A percentile compares a stretch with the other conserved stretches of the same genome.
Conservation (phyloP, 2,113 vertebrate genomes). For the Apistogramma diplotaenia region DNA sequence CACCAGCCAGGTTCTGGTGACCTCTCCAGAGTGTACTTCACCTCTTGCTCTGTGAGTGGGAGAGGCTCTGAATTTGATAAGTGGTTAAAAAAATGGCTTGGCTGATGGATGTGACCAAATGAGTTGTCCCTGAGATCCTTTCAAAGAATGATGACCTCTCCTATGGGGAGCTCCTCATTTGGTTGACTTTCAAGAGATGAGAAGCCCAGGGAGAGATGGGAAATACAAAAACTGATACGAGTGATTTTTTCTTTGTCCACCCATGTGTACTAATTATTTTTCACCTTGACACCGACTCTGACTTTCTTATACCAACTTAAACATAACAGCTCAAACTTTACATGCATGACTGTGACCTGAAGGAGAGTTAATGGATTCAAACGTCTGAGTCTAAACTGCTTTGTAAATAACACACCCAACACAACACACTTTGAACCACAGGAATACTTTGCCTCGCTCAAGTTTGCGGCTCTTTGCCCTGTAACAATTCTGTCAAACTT, state of each 20-base stretch:
- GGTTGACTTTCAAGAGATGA: background rate
- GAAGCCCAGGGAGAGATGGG: background rate
- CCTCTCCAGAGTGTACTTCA: background rate
- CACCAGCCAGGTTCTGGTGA: background rate
- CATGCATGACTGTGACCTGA: background rate
- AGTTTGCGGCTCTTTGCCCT: conserved; percentile 47
- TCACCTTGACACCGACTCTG: background rate
- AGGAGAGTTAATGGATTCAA: background rate
- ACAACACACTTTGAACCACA: background rate
- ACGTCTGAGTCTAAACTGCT: background rate
- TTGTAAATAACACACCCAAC: background rate
- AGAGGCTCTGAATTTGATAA: background rate
- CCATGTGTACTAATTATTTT: background rate
- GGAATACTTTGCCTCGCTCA: conserved; percentile 10
- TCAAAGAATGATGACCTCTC: background rate
- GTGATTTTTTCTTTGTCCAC: background rate
- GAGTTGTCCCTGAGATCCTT: background rate
- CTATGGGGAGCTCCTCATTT: background rate
- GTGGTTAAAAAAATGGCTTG: background rate
- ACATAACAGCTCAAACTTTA: background rate
- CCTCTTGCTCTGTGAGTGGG: background rate
- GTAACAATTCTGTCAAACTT: conserved; percentile 59
- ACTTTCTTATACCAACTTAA: background rate
- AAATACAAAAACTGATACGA: background rate
- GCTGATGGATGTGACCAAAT: background rate